Conservation (phyloP, 2,797 vertebrate genomes). For the Nannoperca australis region DNA sequence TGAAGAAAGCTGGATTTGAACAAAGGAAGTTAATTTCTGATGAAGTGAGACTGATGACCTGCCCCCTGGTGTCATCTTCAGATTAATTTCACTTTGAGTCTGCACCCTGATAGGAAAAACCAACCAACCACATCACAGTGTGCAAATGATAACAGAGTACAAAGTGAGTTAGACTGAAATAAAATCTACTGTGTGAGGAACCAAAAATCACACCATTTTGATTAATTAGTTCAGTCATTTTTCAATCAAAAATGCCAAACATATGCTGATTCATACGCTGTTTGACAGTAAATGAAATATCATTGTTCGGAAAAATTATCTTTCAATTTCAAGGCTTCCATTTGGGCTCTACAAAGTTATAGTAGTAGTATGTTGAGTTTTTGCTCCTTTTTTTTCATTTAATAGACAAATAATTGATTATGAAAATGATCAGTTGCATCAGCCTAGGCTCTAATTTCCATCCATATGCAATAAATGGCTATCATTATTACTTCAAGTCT, state of each 20-base stretch:
- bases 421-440: neutral
- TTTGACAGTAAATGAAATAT: neutral
- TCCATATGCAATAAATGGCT: neutral
- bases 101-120: neutral
- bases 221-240: neutral
- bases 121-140: conserved; percentile 4
- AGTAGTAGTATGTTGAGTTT: neutral
- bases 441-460: neutral
- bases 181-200: neutral
- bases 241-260: neutral
- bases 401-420: neutral
- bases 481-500: too few relatives aligned
- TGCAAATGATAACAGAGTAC: too few relatives aligned
- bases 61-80: conserved; percentile 10
- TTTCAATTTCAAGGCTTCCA: neutral
- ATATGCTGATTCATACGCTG: neutral
- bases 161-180: neutral
- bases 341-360: neutral
- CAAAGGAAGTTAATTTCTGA: conserved; percentile 24
- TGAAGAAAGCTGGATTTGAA: conserved; percentile 24
- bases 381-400: neutral
- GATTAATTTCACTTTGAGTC: conserved; percentile 1
- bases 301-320: neutral
- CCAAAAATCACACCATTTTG: neutral
- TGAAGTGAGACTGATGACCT: conserved; percentile 38